Base-by-base conservation (phyloP, 1,140 invertebrate genomes). In the Dryas iulia region DNA sequence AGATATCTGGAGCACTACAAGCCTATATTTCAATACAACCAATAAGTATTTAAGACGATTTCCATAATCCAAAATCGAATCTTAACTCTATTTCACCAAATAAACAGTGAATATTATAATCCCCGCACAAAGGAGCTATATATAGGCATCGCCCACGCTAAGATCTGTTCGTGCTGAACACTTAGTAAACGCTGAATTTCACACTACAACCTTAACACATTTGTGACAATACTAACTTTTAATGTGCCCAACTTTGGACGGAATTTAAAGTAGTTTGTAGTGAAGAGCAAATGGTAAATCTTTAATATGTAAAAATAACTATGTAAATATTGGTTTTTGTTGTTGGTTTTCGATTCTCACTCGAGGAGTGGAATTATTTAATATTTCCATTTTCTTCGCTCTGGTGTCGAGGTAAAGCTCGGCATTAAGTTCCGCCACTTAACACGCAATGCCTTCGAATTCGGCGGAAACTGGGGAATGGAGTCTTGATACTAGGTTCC, bases 141-240 rank as follows among this genome's bases (percentile, higher is more conserved):
- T 65, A 59, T 65, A 65, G 63, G 47, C 54, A 11, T 58, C 63
- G 54, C 63, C 63, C 54, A 58, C 63, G 30, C 24, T 58, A 31
- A n/a, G n/a, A n/a, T 18, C 1, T 12, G 33, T 14, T 39, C n/a
- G 33, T 6, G n/a, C 14, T 26, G 54, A 39, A 31, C 54, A 58
- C 54, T 65, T 65, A 11, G 53, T 18, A 57, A 65, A 58, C 54
- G 63, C 33, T 65, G 63, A 65, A 14, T 47, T 58, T 47, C 30
- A 31, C 54, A 11, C 33, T 65, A 65, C 23, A 35, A 24, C 54
- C 31, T 57, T 58, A 24, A 18, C 54, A 65, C 54, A 18, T 6
- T 18, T 21, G 6, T 26, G 63, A 47, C 39, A 47, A 47, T 47
- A 47, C 14, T 21, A 47, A 47, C 39, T 47, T 47, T 47, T 47